Base-by-base conservation (phyloP, 2,113 vertebrate species). In the Bucco capensis region DNA sequence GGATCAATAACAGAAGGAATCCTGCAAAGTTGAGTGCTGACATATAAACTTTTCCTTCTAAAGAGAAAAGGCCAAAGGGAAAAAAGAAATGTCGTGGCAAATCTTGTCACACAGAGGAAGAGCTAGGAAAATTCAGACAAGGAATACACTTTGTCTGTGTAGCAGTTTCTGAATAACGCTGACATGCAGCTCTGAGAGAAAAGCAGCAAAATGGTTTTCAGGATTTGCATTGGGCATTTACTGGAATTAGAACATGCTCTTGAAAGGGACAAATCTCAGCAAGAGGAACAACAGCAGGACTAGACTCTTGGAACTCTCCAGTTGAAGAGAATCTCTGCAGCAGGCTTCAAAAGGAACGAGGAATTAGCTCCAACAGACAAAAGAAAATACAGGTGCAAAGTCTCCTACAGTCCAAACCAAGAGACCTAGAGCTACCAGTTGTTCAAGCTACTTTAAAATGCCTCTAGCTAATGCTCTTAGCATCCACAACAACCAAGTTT, bases 1-100 rank as follows among this genome's bases (percentile, higher is more conserved):
- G 3, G 93, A 95, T 97, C 96, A 96, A 77, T 89, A 96, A 64
- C 19, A 96, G 70, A 73, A 83, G 40, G 57, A 79, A 89, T 71
- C 92, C 28, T 88, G 69, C 24, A 27, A 94, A 73, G 87, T 76
- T 7, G 1, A 82, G 88, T 62, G 85, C 72, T 83, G 81, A 89
- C 44, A 47, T 54, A 88, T 2, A 54, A 93, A 51, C 57, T 91
- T 75, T 37, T 60, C 72, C 24, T 78, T 51, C 31, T 83, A 64
- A 35, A 89, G 83, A 74, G 54, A 92, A 83, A 64, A 86, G 81
- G 66, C 72, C 38, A 95, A 94, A 62, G 35, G 51, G 14, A 53
- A 46, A 85, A 66, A 75, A 44, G n/a, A 67, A 88, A 8, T 1
- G 11, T 28, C 27, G 6, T 14, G 4, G 46, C 57, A 88, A 35